Evolutionary conservation across 2,113 vertebrate genomes (phyloP).

Genomic region (Ciconia stormi): DNA sequence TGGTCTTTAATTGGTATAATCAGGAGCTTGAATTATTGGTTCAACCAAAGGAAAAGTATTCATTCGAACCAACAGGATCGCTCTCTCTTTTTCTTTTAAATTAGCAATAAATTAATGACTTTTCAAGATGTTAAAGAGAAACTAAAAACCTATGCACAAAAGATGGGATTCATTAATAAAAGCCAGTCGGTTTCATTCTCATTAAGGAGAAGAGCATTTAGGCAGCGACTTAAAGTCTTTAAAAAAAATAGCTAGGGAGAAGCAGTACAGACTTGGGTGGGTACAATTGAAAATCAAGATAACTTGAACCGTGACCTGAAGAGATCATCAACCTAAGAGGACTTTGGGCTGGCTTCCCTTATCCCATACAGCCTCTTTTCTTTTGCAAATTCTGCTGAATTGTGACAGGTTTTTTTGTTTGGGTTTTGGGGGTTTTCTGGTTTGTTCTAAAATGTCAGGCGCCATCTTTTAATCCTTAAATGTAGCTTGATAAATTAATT

Average conservation of each 20-base stretch:
- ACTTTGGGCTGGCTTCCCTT: conserved; percentile 53
- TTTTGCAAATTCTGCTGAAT: conserved; percentile 59
- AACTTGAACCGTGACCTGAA: conserved; percentile 72
- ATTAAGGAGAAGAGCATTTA: conserved; percentile 69
- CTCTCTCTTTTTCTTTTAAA: conserved; percentile 54
- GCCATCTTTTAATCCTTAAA: conserved; percentile 61
- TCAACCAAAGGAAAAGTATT: conserved; percentile 76
- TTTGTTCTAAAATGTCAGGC: conserved; percentile 60
- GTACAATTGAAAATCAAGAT: conserved; percentile 71
- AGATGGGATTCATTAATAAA: conserved; percentile 69
- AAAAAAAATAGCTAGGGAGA: conserved; percentile 48
- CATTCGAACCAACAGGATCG: conserved; percentile 47
- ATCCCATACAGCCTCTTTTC: conserved; percentile 47
- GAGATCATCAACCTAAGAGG: conserved; percentile 70
- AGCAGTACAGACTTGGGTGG: conserved; percentile 28
- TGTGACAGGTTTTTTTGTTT: conserved; percentile 60
- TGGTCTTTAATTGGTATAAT: conserved; percentile 84
- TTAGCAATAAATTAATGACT: conserved; percentile 78
- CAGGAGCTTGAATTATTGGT: conserved; percentile 84
- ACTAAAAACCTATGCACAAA: conserved; percentile 69
- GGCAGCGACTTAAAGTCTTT: conserved; percentile 43
- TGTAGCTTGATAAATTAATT: conserved; percentile 69
- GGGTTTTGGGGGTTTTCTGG: conserved; percentile 53
- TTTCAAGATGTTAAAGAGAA: conserved; percentile 64
- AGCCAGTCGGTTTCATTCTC: conserved; percentile 48